Evolutionary conservation across 2,888 invertebrate species (phyloP).

Genomic region (Sinelater perroti): DNA sequence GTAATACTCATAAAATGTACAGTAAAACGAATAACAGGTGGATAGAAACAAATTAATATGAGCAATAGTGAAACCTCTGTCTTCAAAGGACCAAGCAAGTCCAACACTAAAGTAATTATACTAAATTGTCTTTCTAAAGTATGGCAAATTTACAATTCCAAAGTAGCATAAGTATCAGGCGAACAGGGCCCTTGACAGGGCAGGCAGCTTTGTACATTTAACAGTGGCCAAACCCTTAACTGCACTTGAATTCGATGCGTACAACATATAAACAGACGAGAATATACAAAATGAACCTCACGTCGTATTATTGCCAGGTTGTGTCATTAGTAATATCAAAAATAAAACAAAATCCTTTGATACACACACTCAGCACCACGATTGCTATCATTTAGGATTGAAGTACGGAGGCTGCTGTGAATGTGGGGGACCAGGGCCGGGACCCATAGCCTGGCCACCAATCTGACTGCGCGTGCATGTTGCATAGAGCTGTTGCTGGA

Average conservation of each 20-base stretch:
- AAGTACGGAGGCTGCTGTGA: slow-evolving; percentile 62
- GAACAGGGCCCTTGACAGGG: slow-evolving; percentile 52
- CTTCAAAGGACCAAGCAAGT: slow-evolving; percentile 56
- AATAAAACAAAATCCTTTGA: slow-evolving; percentile 60
- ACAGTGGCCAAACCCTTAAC: slow-evolving; percentile 57
- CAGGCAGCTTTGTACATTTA: slow-evolving; percentile 58
- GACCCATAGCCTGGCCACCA: slow-evolving; percentile 59
- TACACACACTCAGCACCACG: slow-evolving; percentile 58
- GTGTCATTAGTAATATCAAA: slow-evolving; percentile 61
- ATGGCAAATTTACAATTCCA: slow-evolving; percentile 62
- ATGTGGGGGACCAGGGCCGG: slow-evolving; percentile 62
- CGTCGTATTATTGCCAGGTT: slow-evolving; percentile 60
- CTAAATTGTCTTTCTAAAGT: slow-evolving; percentile 55
- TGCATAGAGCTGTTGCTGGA: slow-evolving; percentile 94
- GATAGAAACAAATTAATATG: slow-evolving; percentile 61
- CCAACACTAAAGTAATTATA: slow-evolving; percentile 51
- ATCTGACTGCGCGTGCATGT: slow-evolving; percentile 77
- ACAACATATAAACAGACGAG: slow-evolving; percentile 49
- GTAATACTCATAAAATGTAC: slow-evolving; percentile 62
- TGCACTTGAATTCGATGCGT: slow-evolving; percentile 61
- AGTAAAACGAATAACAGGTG: slow-evolving; percentile 63
- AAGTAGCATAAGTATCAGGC: slow-evolving; percentile 58
- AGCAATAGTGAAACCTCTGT: slow-evolving; percentile 62
- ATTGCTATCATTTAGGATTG: slow-evolving; percentile 60
- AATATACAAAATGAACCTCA: slow-evolving; percentile 57